A percentile compares a stretch with the other conserved stretches of the same genome.
Conservation (phyloP, 2,797 vertebrate species). For the Helicolenus hilgendorfi region DNA sequence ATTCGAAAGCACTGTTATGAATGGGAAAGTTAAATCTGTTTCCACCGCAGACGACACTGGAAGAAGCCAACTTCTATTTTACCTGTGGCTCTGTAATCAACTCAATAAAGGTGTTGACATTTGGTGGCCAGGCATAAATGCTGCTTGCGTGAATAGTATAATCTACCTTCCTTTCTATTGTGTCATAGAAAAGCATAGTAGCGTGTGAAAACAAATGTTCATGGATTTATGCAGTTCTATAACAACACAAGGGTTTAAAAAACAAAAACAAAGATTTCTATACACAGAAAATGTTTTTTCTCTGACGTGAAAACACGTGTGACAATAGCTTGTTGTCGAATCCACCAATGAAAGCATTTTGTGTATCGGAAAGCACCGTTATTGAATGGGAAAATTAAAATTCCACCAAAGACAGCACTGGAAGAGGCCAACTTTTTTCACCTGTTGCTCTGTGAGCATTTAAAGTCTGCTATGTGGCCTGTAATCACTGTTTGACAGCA, state of each 20-base stretch:
- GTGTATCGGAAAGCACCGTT: not conserved
- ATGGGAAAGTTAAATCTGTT: not conserved
- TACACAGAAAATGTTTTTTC: constrained; percentile 41
- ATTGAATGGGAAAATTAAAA: not conserved
- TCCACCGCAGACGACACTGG: not conserved
- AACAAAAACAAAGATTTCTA: not conserved
- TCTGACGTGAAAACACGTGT: not conserved
- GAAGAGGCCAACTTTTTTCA: not conserved
- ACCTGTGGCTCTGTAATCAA: not conserved
- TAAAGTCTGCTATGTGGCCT: not conserved
- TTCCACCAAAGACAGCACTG: not conserved
- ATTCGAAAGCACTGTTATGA: not conserved
- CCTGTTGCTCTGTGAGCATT: not conserved
- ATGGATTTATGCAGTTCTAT: too few species aligned
- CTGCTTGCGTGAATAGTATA: too few species aligned
- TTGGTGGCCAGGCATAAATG: too few species aligned
- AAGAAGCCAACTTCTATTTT: not conserved
- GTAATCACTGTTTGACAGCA: not conserved
- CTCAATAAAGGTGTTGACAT: too few species aligned
- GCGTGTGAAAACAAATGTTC: too few species aligned
- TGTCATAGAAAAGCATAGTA: too few species aligned
- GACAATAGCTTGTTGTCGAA: not conserved
- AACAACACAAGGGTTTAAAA: too few species aligned
- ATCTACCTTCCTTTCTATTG: too few species aligned
- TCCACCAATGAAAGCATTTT: not conserved